Evolutionary conservation across 2,888 invertebrate genomes (phyloP).

Genomic region (Leuctra nigra): DNA sequence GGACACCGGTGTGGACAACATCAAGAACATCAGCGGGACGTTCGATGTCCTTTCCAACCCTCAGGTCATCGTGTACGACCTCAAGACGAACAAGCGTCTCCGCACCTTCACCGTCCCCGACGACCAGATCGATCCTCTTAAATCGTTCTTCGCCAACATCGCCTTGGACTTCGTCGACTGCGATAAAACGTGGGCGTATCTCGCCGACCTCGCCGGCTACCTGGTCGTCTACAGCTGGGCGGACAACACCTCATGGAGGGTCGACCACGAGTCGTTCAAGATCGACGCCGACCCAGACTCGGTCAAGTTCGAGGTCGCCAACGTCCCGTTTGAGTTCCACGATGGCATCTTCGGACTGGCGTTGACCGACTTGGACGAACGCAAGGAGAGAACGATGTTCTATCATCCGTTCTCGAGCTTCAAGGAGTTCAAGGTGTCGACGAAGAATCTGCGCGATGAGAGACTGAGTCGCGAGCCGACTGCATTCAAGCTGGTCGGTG

Average conservation of each 20-base stretch:
- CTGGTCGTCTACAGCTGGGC: constrained; percentile 72
- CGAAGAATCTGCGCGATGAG: constrained; percentile 59
- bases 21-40: constrained; percentile 47
- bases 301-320: constrained; percentile 67
- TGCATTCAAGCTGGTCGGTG: constrained; percentile 58
- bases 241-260: constrained; percentile 68
- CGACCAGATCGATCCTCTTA: constrained; percentile 39
- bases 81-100: constrained; percentile 60
- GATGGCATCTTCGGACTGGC: constrained; percentile 72
- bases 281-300: constrained; percentile 58
- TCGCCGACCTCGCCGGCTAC: constrained; percentile 75
- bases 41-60: constrained; percentile 42
- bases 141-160: constrained; percentile 58
- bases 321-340: constrained; percentile 63
- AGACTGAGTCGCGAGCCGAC: constrained; percentile 46
- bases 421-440: constrained; percentile 69
- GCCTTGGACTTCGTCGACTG: constrained; percentile 64
- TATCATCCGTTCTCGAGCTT: constrained; percentile 75
- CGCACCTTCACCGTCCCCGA: constrained; percentile 57
- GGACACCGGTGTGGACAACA: constrained; percentile 63
- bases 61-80: constrained; percentile 62
- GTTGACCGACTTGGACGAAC: constrained; percentile 53
- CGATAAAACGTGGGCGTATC: constrained; percentile 70
- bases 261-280: constrained; percentile 66
- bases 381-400: constrained; percentile 59